phyloP scores from a whole-genome alignment of 2,888 invertebrate species.

The Heteromurus nitidus region DNA sequence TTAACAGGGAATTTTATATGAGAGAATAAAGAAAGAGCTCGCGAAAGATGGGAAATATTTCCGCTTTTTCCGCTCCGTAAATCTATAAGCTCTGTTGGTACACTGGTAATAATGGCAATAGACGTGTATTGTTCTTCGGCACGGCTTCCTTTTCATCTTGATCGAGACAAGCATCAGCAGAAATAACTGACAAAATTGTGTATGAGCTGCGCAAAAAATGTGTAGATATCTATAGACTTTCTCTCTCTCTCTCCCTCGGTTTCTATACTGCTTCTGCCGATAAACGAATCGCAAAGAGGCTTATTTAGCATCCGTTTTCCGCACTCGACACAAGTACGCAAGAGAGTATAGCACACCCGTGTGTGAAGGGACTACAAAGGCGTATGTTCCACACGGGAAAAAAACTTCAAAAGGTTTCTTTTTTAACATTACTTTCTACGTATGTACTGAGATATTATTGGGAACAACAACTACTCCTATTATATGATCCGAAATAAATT shows the following conservation, averaged over 20 bases:
- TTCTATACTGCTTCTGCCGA: not conserved
- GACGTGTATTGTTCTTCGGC: conserved; percentile 2
- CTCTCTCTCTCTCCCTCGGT: not conserved
- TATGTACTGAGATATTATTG: not conserved
- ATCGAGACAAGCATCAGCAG: conserved; percentile 40
- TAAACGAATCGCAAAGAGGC: conserved; percentile 15
- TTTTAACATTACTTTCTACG: conserved; percentile 12
- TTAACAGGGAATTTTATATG: conserved; percentile 18
- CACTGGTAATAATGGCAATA: conserved; percentile 15
- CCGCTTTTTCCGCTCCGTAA: conserved; percentile 22
- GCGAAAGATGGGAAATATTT: not conserved
- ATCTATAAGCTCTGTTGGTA: not conserved
- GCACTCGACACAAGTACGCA: no score
- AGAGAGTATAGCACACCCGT: not conserved
- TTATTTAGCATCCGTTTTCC: conserved; percentile 18
- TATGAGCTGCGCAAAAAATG: conserved; percentile 8
- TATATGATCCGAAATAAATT: not conserved
- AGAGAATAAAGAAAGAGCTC: not conserved
- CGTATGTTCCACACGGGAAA: not conserved
- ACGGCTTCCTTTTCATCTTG: conserved; percentile 46
- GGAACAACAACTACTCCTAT: conserved; percentile 13
- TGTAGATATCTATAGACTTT: not conserved
- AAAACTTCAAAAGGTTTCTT: conserved; percentile 23
- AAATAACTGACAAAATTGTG: conserved; percentile 44
- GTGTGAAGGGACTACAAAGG: conserved; percentile 5